These are phyloP conservation scores for Leptoteleia sp. DNA, from an alignment of 1,140 invertebrate species.

Conservation along the genomic window DNA sequence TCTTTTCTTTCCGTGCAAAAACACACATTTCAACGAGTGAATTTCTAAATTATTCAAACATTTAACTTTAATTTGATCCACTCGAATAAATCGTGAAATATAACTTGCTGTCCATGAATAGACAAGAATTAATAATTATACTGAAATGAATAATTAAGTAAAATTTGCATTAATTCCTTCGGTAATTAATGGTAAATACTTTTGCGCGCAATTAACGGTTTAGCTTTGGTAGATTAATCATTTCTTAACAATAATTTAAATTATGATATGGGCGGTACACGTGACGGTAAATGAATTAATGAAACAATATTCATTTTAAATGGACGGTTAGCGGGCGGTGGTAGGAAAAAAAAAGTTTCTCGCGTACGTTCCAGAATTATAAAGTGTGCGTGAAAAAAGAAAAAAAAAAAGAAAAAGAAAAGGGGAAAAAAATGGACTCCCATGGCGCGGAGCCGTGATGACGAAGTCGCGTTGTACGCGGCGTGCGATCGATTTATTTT, in stretches of 20 bases:
- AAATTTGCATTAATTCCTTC: slow-evolving; percentile 26
- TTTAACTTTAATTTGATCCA: too few relatives aligned
- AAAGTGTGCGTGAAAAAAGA: slow-evolving; percentile 5
- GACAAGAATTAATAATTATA: not conserved
- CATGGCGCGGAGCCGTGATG: slow-evolving; percentile 8
- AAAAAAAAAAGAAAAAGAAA: too few relatives aligned
- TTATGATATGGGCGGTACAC: slow-evolving; percentile 12
- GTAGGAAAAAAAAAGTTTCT: slow-evolving; percentile 11
- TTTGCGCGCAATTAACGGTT: slow-evolving; percentile 1
- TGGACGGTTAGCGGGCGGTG: slow-evolving; percentile 11
- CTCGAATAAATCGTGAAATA: too few relatives aligned
- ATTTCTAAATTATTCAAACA: too few relatives aligned
- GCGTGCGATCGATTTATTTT: slow-evolving; percentile 11
- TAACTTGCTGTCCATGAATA: too few relatives aligned
- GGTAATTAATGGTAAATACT: slow-evolving; percentile 23
- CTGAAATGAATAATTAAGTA: slow-evolving; percentile 2
- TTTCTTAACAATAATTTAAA: too few relatives aligned
- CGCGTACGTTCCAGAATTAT: slow-evolving; percentile 15
- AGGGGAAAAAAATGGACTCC: slow-evolving; percentile 20
- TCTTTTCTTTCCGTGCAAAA: too few relatives aligned
- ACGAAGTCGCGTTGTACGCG: slow-evolving; percentile 5
- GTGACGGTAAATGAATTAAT: slow-evolving; percentile 33
- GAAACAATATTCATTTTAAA: slow-evolving; percentile 27
- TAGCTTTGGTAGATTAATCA: too few relatives aligned
- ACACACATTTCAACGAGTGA: too few relatives aligned